Evolutionary conservation across 2,797 vertebrate genomes (phyloP).

Genomic region (Lacerta viridis): DNA sequence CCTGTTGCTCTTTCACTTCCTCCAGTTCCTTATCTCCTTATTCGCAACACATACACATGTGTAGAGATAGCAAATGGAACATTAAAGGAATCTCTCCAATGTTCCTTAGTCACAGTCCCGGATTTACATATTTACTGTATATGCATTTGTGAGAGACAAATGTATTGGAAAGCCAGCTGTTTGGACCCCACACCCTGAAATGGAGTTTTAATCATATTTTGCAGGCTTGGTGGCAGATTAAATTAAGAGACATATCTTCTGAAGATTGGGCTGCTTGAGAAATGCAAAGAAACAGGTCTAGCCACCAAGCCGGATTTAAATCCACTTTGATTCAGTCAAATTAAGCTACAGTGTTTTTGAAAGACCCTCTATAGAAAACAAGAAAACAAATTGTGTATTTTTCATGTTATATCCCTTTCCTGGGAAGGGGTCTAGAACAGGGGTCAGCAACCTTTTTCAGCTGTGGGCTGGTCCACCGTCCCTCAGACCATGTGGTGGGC

Average conservation of each 20-base stretch:
- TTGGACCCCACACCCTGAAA: neutral
- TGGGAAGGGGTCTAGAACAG: neutral
- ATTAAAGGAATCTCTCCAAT: neutral
- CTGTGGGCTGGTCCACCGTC: no score
- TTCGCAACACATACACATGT: neutral
- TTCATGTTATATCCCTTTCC: neutral
- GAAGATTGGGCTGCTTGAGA: neutral
- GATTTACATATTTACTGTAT: neutral
- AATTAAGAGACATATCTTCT: neutral
- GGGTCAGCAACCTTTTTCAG: no score
- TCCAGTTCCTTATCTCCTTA: slow-evolving; percentile 13
- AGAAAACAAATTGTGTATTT: neutral
- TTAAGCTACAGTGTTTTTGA: neutral
- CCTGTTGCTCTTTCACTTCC: neutral
- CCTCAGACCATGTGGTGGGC: no score
- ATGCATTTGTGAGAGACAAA: neutral
- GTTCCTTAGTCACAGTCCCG: neutral
- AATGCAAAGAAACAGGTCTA: neutral
- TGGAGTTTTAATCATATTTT: neutral
- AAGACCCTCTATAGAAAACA: neutral
- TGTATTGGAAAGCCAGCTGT: neutral
- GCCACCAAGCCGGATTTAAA: neutral
- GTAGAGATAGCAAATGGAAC: neutral
- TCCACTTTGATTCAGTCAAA: neutral
- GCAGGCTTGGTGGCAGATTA: slow-evolving; percentile 4